Evolutionary conservation across 2,888 invertebrate genomes (phyloP).

Genomic region (Phalera bucephala): DNA sequence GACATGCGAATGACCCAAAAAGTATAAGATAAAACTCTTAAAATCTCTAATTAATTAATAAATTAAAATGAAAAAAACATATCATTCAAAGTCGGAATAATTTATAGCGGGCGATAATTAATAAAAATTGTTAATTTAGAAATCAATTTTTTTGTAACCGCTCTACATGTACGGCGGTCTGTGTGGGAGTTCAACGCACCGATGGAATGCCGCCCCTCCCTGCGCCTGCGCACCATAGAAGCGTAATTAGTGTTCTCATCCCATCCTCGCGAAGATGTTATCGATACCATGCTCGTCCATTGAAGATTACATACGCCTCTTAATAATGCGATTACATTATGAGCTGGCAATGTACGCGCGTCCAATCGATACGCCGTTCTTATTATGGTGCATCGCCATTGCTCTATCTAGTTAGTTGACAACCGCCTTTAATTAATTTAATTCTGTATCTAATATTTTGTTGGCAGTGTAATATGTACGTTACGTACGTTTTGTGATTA

Average conservation of each 20-base stretch:
- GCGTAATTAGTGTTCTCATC: constrained; percentile 78
- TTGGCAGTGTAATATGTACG: constrained; percentile 14
- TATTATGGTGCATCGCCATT: not conserved
- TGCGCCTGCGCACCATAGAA: constrained; percentile 65
- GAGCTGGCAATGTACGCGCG: constrained; percentile 25
- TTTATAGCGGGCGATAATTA: constrained; percentile 33
- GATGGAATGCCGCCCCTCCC: constrained; percentile 69
- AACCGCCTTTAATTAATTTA: constrained; percentile 48
- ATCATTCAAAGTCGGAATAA: constrained; percentile 30
- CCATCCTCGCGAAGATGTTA: constrained; percentile 51
- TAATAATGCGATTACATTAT: constrained; percentile 18
- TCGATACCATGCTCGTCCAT: constrained; percentile 50
- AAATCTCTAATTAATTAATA: not conserved
- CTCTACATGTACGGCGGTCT: constrained; percentile 32
- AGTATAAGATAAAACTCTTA: not conserved
- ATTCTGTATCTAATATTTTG: constrained; percentile 38
- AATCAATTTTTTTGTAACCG: constrained; percentile 28
- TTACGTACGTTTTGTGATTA: too few species aligned
- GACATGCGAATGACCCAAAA: not conserved
- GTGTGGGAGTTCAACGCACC: constrained; percentile 55
- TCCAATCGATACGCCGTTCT: not conserved
- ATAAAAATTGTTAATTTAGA: constrained; percentile 36
- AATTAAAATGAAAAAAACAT: constrained; percentile 11
- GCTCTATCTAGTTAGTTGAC: constrained; percentile 22
- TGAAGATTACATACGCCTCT: constrained; percentile 31